These are phyloP conservation scores for Corvus moneduloides DNA, from an alignment of 2,113 vertebrate genomes.

Conservation along the genomic window DNA sequence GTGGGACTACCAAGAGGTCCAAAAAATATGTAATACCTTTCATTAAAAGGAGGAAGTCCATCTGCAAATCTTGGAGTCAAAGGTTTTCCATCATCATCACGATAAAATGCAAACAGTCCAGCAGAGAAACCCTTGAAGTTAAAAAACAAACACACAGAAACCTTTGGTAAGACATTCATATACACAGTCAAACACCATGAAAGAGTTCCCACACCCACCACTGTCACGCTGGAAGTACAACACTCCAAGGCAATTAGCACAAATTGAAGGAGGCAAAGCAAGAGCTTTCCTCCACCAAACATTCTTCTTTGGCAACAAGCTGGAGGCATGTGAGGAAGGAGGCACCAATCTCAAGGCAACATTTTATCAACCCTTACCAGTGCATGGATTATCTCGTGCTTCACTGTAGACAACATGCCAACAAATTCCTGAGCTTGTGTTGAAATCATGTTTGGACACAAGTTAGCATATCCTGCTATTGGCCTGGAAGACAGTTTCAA, in stretches of 20 bases:
- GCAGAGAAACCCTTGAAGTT: slow-evolving; percentile 91
- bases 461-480: slow-evolving; percentile 94
- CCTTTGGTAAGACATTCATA: not conserved
- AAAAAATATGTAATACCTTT: slow-evolving; percentile 76
- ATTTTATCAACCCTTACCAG: slow-evolving; percentile 77
- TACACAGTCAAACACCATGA: not conserved
- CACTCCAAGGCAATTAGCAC: not conserved
- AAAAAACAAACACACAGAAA: not conserved
- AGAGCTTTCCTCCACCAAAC: not conserved
- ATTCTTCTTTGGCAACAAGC: not conserved
- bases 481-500: slow-evolving; percentile 76
- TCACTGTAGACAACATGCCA: slow-evolving; percentile 96
- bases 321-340: not conserved
- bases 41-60: slow-evolving; percentile 92
- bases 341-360: not conserved
- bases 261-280: not conserved
- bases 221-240: not conserved
- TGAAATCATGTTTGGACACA: slow-evolving; percentile 97
- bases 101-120: slow-evolving; percentile 96
- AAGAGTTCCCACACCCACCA: not conserved
- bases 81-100: slow-evolving; percentile 89
- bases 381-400: slow-evolving; percentile 96
- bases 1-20: not conserved
- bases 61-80: slow-evolving; percentile 88
- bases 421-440: slow-evolving; percentile 91